Evolutionary conservation across 1,140 invertebrate species (phyloP).

Genomic region (Anoplophora glabripennis): DNA sequence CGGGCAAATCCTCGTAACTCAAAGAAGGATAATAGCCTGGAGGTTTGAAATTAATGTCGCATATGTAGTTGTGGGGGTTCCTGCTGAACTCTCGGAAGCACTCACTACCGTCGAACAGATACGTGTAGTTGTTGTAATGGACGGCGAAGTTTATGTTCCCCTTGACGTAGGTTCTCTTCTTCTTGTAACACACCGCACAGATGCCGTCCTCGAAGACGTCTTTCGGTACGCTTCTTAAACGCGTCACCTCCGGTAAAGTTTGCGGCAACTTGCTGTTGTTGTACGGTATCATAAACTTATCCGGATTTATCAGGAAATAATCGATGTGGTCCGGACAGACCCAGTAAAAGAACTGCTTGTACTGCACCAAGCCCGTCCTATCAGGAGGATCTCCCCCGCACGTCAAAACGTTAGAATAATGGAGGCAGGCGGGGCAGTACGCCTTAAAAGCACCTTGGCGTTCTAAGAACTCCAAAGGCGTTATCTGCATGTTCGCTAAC

Average conservation of each 20-base stretch:
- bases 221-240: conserved; percentile 46
- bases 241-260: conserved; percentile 49
- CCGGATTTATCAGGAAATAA: conserved; percentile 49
- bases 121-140: conserved; percentile 49
- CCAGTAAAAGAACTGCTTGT: conserved; percentile 55
- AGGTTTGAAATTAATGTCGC: conserved; percentile 48
- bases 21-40: conserved; percentile 46
- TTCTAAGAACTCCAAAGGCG: conserved; percentile 52
- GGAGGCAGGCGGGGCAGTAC: conserved; percentile 57
- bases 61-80: conserved; percentile 48
- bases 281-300: conserved; percentile 42
- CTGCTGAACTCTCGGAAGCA: conserved; percentile 54
- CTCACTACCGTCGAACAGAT: conserved; percentile 54
- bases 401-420: conserved; percentile 44
- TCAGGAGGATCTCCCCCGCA: conserved; percentile 49
- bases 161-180: conserved; percentile 49
- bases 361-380: conserved; percentile 55
- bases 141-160: conserved; percentile 50
- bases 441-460: conserved; percentile 52
- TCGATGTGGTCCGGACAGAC: conserved; percentile 54
- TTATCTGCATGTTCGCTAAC: conserved; percentile 44
- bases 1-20: conserved; percentile 50
- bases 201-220: conserved; percentile 51
- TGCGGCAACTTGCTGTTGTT: conserved; percentile 48
- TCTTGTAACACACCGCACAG: conserved; percentile 58